These are phyloP conservation scores for Sus cebifrons DNA, from an alignment of 2,797 vertebrate genomes.

Conservation along the genomic window DNA sequence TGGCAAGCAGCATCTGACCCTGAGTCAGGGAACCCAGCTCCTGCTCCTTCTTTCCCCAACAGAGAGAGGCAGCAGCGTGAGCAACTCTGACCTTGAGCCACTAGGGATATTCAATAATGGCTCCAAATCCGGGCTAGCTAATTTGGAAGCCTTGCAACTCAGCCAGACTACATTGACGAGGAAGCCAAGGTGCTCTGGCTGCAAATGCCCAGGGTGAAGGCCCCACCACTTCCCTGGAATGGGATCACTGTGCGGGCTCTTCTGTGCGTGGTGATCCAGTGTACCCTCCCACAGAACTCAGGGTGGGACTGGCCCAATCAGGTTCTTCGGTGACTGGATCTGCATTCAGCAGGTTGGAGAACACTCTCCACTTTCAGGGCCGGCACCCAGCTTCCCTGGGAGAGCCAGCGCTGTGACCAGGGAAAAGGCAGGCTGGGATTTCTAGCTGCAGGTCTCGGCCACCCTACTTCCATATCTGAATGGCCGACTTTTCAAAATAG, in stretches of 20 bases:
- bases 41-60: background rate
- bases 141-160: background rate
- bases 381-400: background rate
- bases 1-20: background rate
- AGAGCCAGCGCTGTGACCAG: background rate
- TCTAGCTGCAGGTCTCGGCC: background rate
- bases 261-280: background rate
- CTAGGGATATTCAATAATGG: background rate
- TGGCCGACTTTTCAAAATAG: background rate
- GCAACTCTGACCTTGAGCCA: background rate
- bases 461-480: background rate
- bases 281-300: background rate
- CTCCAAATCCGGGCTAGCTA: background rate
- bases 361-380: background rate
- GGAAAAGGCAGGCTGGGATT: background rate
- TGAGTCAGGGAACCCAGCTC: background rate
- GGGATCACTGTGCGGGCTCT: background rate
- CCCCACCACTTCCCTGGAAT: too few species aligned
- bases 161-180: background rate
- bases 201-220: background rate
- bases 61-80: background rate
- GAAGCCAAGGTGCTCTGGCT: background rate
- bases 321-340: background rate
- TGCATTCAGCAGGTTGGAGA: background rate
- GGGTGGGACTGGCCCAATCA: accelerated